Evolutionary conservation across 2,797 vertebrate species (phyloP), one percentile per base, ranked within the genome.

Genomic region (Brachyrhaphis roseni): DNA sequence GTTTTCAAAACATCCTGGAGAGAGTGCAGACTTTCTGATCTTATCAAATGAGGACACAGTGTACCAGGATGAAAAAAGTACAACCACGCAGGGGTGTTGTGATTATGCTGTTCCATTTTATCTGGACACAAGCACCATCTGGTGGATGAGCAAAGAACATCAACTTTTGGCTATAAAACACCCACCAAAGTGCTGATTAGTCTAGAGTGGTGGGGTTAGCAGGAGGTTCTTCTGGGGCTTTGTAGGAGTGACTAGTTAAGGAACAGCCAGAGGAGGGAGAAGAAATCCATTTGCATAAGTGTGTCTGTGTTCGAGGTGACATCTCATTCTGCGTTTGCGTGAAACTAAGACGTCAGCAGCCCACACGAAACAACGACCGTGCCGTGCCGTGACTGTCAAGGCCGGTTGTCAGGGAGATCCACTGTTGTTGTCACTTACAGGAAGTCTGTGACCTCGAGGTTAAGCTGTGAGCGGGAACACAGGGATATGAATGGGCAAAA

Each of bases 401-500:
- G 75, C 86, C n/a, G 86, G 91, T 93, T 91, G 94, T 93, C 93
- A 93, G 87, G 91, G 93, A 92, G 91, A 94, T 84, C 89, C 79
- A 79, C 81, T 84, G 82, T 83, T 80, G 91, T 93, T 91, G 89
- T 88, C 86, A 91, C 83, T 93, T 92, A 89, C 88, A 93, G 86
- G 85, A 90, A 86, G 72, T 66, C 82, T 79, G 78, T 80, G 84
- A 91, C 88, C 85, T 90, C 78, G 2, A 84, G 84, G 84, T 80
- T 79, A 81, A 91, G 85, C 85, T 28, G 26, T 31, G 81, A 87
- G 83, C 81, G 80, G 82, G 68, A 85, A 82, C 76, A 0, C 51
- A 80, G 86, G 80, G 79, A 88, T 84, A 59, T 68, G 62, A 87
- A 70, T 5, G 31, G 71, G 55, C 57, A 72, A 84, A 88, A 87